Percentiles rank a stretch among this genome's conserved stretches.
Conservation (phyloP, 2,888 invertebrate genomes). For the Leptothorax acervorum region DNA sequence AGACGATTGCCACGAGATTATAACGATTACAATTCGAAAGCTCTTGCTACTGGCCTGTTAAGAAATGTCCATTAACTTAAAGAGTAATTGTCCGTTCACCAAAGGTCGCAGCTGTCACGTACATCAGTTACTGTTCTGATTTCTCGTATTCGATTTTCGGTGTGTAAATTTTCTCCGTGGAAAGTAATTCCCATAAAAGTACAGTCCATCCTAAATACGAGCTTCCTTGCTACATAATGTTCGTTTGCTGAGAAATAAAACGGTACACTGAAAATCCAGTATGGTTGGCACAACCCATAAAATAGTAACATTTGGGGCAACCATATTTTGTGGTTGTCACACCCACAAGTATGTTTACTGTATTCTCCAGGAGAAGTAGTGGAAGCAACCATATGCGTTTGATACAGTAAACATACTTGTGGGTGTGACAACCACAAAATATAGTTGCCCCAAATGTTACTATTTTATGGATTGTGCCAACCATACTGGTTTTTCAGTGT, state of each 20-base stretch:
- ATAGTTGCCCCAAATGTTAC: too few relatives aligned
- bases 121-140: neutral
- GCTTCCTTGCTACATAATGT: conserved; percentile 44
- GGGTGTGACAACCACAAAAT: too few relatives aligned
- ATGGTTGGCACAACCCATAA: too few relatives aligned
- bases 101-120: neutral
- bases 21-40: conserved; percentile 44
- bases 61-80: conserved; percentile 27
- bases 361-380: too few relatives aligned
- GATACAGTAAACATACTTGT: too few relatives aligned
- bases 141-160: neutral
- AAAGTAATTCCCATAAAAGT: conserved; percentile 28
- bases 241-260: conserved; percentile 57
- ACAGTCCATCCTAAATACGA: conserved; percentile 19
- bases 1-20: conserved; percentile 36
- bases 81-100: neutral
- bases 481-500: neutral
- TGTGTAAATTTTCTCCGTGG: neutral
- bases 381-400: too few relatives aligned
- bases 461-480: too few relatives aligned
- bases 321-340: too few relatives aligned
- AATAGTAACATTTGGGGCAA: too few relatives aligned
- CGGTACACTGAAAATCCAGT: neutral
- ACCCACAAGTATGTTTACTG: too few relatives aligned
- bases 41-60: conserved; percentile 46